Conservation (phyloP, 2,888 invertebrate species). For the Heterodera filipjevi region DNA sequence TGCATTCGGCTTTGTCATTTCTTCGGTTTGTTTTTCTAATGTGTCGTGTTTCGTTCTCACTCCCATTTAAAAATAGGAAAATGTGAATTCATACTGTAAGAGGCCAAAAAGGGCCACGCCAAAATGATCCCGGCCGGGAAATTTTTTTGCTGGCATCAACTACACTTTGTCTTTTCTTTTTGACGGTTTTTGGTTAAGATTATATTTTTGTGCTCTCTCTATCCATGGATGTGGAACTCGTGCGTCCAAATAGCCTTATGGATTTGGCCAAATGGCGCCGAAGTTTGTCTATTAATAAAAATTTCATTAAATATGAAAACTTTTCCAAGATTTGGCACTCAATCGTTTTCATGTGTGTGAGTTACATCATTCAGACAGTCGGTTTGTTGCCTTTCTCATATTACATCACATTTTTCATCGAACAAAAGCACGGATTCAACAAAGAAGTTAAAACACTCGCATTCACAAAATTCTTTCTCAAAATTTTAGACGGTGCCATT, state of each 20-base stretch:
- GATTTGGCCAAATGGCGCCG: conserved; percentile 23
- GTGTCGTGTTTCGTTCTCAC: no score
- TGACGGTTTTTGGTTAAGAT: conserved; percentile 49
- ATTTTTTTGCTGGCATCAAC: conserved; percentile 77
- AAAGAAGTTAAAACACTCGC: no score
- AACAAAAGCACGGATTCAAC: conserved; percentile 98
- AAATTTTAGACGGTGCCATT: conserved; percentile 80
- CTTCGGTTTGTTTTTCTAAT: no score
- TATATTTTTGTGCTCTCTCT: no score
- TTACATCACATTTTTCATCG: no score
- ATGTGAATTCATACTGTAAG: conserved; percentile 78
- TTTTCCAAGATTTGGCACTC: conserved; percentile 71
- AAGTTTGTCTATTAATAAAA: conserved; percentile 21
- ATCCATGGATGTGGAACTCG: no score
- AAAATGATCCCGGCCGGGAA: conserved; percentile 79
- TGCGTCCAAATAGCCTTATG: no score
- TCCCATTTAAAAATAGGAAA: no score
- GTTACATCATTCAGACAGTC: conserved; percentile 68
- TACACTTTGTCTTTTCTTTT: conserved; percentile 73
- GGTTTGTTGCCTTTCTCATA: conserved; percentile 71
- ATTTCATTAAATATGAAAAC: neutral
- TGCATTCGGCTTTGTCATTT: no score
- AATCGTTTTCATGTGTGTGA: conserved; percentile 78
- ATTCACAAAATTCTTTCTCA: conserved; percentile 25
- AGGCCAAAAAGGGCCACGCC: no score